A percentile compares a stretch with the other conserved stretches of the same genome.
phyloP scores from a whole-genome alignment of 2,888 invertebrate species.

The Liopterus haemorrhoidalis region DNA sequence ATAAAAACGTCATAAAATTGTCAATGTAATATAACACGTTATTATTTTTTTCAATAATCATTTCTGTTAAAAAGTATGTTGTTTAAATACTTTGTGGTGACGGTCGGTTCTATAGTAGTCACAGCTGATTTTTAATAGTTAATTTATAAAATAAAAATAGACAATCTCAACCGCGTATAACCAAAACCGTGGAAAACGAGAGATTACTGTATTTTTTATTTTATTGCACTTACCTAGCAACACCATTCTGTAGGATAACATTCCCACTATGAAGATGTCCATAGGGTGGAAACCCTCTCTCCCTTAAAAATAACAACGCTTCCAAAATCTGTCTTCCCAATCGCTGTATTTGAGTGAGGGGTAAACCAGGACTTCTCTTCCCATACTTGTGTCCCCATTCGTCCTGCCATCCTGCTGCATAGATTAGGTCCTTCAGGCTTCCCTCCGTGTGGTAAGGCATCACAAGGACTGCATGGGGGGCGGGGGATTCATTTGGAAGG shows the following conservation, averaged over 20 bases:
- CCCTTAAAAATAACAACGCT: conserved; percentile 76
- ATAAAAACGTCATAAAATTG: too few species aligned
- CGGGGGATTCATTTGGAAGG: conserved; percentile 42
- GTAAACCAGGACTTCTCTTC: conserved; percentile 61
- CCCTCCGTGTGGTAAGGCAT: conserved; percentile 79
- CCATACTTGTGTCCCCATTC: conserved; percentile 73
- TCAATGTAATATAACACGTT: too few species aligned
- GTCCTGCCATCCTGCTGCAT: conserved; percentile 60
- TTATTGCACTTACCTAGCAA: conserved; percentile 68
- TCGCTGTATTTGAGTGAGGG: conserved; percentile 74
- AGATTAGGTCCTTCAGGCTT: conserved; percentile 84
- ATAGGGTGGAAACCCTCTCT: conserved; percentile 81
- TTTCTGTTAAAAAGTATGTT: too few species aligned
- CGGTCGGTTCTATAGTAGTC: too few species aligned
- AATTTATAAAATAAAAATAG: too few species aligned
- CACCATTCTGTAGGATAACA: conserved; percentile 85
- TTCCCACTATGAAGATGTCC: conserved; percentile 86
- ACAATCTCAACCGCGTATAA: too few species aligned
- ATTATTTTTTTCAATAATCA: too few species aligned
- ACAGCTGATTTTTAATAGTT: too few species aligned
- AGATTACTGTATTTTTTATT: too few species aligned
- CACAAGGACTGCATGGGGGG: conserved; percentile 63
- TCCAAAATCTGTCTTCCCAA: conserved; percentile 84
- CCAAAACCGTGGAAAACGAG: too few species aligned
- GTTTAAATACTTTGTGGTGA: too few species aligned